Evolutionary conservation across 2,113 vertebrate genomes (phyloP), one percentile per base, ranked within the genome.

Genomic region (Tautogolabrus adspersus): DNA sequence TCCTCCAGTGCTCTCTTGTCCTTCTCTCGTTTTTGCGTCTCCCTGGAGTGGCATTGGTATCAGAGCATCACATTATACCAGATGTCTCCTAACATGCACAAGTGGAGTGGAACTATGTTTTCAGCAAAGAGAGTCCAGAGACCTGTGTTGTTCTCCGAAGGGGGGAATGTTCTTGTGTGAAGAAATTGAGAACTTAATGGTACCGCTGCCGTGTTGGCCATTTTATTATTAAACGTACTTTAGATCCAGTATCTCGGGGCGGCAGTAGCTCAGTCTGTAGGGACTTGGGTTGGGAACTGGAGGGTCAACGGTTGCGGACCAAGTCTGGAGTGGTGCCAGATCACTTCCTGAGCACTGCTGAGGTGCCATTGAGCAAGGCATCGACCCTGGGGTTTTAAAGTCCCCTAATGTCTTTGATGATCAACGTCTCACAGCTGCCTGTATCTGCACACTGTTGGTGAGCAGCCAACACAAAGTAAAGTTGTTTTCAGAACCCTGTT

Each of bases 41-140:
- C 84, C 64, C 68, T 55, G 49, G 74, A 75, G 84, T 56, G 40
- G 46, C 72, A n/a, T 63, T 12, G 51, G 26, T 55, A 79, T 76
- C 75, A 46, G 54, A 75, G 71, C 58, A 3, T 56, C 37, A 49
- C 69, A 70, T 74, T 69, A 51, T 4, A 77, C 65, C 87, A 87
- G 82, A 80, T 89, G 87, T 42, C 49, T 80, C 54, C 67, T 75
- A 37, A 68, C 72, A 82, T 82, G 66, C 65, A 72, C 67, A 54
- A 69, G 63, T 81, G 64, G 66, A 82, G 81, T 76, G 83, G 75
- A 83, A 82, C 57, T 6, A 42, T 42, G 82, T 66, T n/a, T 54
- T 58, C 38, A 42, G 75, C 47, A 70, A 61, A 44, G 21, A 57
- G 16, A 30, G 15, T 55, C 11, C 13, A 51, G 51, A 19, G 34